phyloP scores from a whole-genome alignment of 2,113 vertebrate genomes.

The Trematomus loennbergii region DNA sequence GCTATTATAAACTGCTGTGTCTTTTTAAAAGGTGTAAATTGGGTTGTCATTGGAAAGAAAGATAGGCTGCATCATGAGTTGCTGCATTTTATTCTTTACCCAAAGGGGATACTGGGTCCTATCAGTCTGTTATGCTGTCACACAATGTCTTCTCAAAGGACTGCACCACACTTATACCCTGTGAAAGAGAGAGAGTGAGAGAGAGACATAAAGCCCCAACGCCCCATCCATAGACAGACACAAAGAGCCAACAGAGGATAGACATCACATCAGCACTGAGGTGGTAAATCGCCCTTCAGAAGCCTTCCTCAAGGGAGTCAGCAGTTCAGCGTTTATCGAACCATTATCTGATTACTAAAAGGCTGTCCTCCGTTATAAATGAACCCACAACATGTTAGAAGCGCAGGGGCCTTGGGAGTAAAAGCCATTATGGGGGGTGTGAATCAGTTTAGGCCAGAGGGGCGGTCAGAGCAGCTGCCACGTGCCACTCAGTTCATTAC shows the following conservation, averaged over 20 bases:
- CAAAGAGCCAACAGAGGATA: conserved; percentile 65
- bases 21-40: conserved; percentile 50
- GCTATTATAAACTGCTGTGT: conserved; percentile 7
- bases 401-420: conserved; percentile 45
- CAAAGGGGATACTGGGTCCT: conserved; percentile 35
- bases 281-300: conserved; percentile 82
- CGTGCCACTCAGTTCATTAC: conserved; percentile 68
- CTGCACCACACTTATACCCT: not conserved
- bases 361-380: conserved; percentile 77
- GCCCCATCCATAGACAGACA: conserved; percentile 43
- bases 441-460: conserved; percentile 64
- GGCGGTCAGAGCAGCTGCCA: conserved; percentile 60
- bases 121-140: conserved; percentile 60
- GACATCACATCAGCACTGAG: conserved; percentile 76
- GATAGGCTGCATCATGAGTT: conserved; percentile 30
- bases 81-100: conserved; percentile 18
- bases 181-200: not conserved
- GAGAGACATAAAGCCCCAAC: not conserved
- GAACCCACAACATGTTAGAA: conserved; percentile 66
- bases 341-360: conserved; percentile 82
- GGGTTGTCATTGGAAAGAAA: conserved; percentile 44
- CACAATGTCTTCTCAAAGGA: conserved; percentile 41
- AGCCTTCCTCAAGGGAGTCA: conserved; percentile 75
- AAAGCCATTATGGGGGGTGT: conserved; percentile 61
- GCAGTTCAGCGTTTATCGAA: conserved; percentile 77